Percentiles rank a stretch among this genome's conserved stretches.
Evolutionary conservation across 1,140 invertebrate species (phyloP).

Genomic region (Melitaea cinxia): DNA sequence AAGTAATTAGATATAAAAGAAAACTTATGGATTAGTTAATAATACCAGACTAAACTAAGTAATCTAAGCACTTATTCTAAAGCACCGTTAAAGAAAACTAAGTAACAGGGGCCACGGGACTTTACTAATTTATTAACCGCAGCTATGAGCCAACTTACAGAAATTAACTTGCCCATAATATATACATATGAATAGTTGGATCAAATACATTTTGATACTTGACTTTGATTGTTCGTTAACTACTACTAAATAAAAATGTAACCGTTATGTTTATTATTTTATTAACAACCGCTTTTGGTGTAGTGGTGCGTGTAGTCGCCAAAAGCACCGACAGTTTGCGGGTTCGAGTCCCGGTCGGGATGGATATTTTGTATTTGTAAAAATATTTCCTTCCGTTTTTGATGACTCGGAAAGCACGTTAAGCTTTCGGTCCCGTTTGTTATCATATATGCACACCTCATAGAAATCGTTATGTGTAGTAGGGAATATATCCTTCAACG

Average conservation of each 20-base stretch:
- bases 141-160: conserved; percentile 68
- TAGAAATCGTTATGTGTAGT: too few relatives aligned
- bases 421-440: too few relatives aligned
- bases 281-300: too few relatives aligned
- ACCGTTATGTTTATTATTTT: too few relatives aligned
- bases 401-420: too few relatives aligned
- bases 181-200: conserved; percentile 51
- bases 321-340: too few relatives aligned
- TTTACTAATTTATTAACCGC: conserved; percentile 78
- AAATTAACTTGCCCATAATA: conserved; percentile 75
- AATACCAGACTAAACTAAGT: conserved; percentile 10
- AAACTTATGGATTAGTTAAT: neutral
- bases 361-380: too few relatives aligned
- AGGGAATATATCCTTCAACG: too few relatives aligned
- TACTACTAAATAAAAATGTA: neutral
- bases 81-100: conserved; percentile 25
- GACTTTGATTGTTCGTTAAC: conserved; percentile 4
- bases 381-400: too few relatives aligned
- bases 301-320: too few relatives aligned
- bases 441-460: too few relatives aligned
- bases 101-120: conserved; percentile 54
- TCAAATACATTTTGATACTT: conserved; percentile 49
- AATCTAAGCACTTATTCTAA: conserved; percentile 22
- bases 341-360: too few relatives aligned
- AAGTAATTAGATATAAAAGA: neutral